Evolutionary conservation across 1,140 invertebrate genomes (phyloP).

Genomic region (Brachionus rotundiformis): DNA sequence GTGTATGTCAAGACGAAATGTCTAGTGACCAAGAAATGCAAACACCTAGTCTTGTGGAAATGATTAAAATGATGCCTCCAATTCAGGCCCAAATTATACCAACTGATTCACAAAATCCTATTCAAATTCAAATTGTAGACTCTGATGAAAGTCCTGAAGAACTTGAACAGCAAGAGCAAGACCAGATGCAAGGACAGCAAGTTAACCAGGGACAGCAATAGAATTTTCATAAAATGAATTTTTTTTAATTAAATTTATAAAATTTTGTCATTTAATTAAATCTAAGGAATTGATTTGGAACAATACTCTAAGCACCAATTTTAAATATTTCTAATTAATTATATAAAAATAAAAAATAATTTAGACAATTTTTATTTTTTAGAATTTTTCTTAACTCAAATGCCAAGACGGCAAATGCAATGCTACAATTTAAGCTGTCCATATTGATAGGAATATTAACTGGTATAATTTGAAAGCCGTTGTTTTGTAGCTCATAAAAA

Average conservation of each 20-base stretch:
- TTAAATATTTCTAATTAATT: neutral
- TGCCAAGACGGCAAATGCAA: constrained; percentile 66
- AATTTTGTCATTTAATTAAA: neutral
- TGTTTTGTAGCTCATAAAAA: constrained; percentile 67
- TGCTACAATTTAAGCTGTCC: constrained; percentile 81
- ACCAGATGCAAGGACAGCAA: no score
- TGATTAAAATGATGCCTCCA: neutral
- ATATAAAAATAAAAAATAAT: neutral
- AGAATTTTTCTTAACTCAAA: constrained; percentile 38
- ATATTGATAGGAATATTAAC: constrained; percentile 74
- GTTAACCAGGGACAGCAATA: neutral
- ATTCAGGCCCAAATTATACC: neutral
- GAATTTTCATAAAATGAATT: no score
- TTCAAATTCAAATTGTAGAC: neutral
- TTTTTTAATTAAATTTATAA: no score
- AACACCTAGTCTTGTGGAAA: neutral
- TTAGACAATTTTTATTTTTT: neutral
- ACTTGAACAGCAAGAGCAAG: neutral
- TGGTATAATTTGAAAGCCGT: constrained; percentile 65
- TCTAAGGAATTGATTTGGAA: no score
- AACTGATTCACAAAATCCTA: neutral
- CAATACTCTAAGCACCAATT: no score
- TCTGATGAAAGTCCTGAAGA: neutral
- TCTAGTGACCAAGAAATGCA: neutral
- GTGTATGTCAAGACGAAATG: neutral